Evolutionary conservation across 1,140 invertebrate species (phyloP).

Genomic region (Pseudomyrmex pallidus): DNA sequence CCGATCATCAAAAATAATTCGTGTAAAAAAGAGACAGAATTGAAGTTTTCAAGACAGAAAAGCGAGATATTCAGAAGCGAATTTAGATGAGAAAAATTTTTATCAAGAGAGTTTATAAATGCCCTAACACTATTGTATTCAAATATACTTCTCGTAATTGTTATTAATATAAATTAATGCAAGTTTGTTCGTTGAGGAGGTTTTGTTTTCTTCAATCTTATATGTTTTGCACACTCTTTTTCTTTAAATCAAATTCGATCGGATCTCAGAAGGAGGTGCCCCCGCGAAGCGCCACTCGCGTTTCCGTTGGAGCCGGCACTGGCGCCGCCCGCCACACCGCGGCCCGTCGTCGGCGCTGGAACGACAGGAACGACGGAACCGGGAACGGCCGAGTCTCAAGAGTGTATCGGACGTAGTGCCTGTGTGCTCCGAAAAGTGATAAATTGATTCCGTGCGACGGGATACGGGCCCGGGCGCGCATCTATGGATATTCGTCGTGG

Average conservation of each 20-base stretch:
- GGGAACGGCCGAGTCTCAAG: slow-evolving; percentile 75
- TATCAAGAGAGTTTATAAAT: no score
- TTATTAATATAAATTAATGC: no score
- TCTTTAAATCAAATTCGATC: neutral
- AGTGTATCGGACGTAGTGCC: slow-evolving; percentile 76
- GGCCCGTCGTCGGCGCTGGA: slow-evolving; percentile 46
- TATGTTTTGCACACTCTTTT: no score
- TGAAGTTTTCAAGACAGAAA: neutral
- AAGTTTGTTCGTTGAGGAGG: no score
- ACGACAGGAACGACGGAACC: slow-evolving; percentile 72
- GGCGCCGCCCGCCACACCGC: neutral
- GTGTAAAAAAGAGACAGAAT: neutral
- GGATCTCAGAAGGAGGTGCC: neutral
- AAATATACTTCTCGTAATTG: no score
- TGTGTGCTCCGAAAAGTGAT: slow-evolving; percentile 74
- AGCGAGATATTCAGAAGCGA: neutral
- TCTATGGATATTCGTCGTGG: slow-evolving; percentile 76
- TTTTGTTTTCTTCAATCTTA: no score
- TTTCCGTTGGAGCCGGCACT: slow-evolving; percentile 17
- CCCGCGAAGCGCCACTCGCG: neutral
- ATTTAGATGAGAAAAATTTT: neutral
- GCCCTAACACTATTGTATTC: no score
- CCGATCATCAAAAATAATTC: neutral
- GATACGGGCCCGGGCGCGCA: slow-evolving; percentile 56
- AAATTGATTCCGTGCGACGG: slow-evolving; percentile 74